Percentiles rank a stretch among this genome's conserved stretches.
phyloP scores from a whole-genome alignment of 2,888 invertebrate genomes.

The Rutpela maculata region DNA sequence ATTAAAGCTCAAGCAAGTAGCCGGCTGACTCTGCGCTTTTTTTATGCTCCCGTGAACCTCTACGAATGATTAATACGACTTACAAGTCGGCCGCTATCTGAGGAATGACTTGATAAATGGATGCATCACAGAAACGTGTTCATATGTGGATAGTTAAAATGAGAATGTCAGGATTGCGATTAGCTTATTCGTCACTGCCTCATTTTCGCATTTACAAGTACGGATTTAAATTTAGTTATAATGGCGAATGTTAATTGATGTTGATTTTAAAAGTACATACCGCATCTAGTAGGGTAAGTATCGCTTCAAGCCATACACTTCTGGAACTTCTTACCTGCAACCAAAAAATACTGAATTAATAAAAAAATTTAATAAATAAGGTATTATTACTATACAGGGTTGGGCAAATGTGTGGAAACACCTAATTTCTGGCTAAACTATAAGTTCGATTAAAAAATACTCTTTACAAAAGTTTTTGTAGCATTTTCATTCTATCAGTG shows the following conservation, averaged over 20 bases:
- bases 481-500: no score
- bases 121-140: slow-evolving; percentile 4
- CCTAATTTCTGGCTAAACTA: no score
- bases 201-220: not conserved
- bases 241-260: not conserved
- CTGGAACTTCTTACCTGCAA: not conserved
- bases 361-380: no score
- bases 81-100: slow-evolving; percentile 8
- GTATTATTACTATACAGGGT: no score
- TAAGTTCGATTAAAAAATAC: no score
- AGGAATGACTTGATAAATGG: slow-evolving; percentile 8
- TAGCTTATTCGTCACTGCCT: not conserved
- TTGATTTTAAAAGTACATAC: not conserved
- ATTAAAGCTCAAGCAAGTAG: not conserved
- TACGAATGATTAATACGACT: not conserved
- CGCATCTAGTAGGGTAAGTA: not conserved
- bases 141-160: not conserved
- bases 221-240: not conserved
- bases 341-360: not conserved
- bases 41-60: slow-evolving; percentile 19
- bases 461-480: no score
- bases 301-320: not conserved
- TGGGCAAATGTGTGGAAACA: no score
- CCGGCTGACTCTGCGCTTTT: not conserved
- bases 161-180: slow-evolving; percentile 6